Evolutionary conservation across 2,888 invertebrate genomes (phyloP).

Genomic region (Protodeltote pygarga): DNA sequence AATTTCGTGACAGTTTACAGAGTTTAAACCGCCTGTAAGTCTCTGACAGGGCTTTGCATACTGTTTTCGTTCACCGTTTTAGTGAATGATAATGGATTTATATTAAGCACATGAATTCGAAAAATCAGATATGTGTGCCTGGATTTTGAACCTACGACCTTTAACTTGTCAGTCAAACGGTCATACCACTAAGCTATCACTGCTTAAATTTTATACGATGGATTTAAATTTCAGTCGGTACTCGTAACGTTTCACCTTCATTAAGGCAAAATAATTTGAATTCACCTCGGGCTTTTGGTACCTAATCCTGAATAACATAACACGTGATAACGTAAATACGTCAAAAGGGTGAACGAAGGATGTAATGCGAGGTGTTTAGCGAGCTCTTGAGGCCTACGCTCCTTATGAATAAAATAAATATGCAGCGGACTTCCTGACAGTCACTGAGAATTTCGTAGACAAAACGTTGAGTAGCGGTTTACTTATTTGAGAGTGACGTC

Average conservation of each 20-base stretch:
- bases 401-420: slow-evolving; percentile 72
- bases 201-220: slow-evolving; percentile 1
- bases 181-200: too few relatives aligned
- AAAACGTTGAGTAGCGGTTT: slow-evolving; percentile 49
- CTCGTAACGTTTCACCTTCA: slow-evolving; percentile 13
- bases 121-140: too few relatives aligned
- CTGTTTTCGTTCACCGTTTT: too few relatives aligned
- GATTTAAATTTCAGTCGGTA: background rate
- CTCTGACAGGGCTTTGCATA: too few relatives aligned
- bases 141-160: too few relatives aligned
- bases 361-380: slow-evolving; percentile 67
- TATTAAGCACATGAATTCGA: too few relatives aligned
- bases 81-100: too few relatives aligned
- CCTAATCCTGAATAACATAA: slow-evolving; percentile 59
- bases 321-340: slow-evolving; percentile 59
- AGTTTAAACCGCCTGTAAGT: too few relatives aligned
- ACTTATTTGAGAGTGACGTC: slow-evolving; percentile 44
- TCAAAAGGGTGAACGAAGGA: slow-evolving; percentile 61
- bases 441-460: slow-evolving; percentile 42
- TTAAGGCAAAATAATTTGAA: slow-evolving; percentile 54
- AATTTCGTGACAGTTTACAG: too few relatives aligned
- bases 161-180: too few relatives aligned
- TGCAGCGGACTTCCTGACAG: slow-evolving; percentile 49
- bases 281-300: slow-evolving; percentile 40
- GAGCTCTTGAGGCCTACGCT: slow-evolving; percentile 52